Base-by-base conservation (phyloP, 1,140 invertebrate genomes). In the Lepidurus packardi region DNA sequence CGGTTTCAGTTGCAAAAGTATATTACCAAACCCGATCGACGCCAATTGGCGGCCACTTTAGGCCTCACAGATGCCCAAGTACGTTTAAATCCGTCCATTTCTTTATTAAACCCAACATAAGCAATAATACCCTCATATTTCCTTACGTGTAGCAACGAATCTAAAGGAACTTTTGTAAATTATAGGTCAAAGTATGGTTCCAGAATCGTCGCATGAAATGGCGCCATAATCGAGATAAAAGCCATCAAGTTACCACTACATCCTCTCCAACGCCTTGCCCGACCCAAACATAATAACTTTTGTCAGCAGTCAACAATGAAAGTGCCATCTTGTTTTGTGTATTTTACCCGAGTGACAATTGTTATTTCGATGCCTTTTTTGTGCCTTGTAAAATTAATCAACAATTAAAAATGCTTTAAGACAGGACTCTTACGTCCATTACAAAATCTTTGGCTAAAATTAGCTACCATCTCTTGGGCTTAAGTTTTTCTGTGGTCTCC, bases 61-160 rank as follows among this genome's bases (percentile, higher is more conserved):
- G 89, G 89, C n/a, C 85, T 90, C 25, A 90, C 89, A 80, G 89
- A 91, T 84, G 90, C 90, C 44, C 89, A 91, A 88, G 88, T 90
- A 84, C 83, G 82, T 13, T 78, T n/a, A 74, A 34, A 13, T 16
- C 41, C 11, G 1, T 75, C 79, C 21, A 79, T 78, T 9, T 79
- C 21, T 5, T 8, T 16, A 43, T 47, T 41, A 16, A 7, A 24
- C 16, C 10, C 65, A 45, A 43, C 74, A 41, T 42, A 21, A 7
- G 16, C 80, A 21, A 65, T 16, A 42, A 74, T 47, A 43, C 24
- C 47, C 43, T 73, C 7, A 76, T 21, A 16, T 41, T 77, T 65
- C 6, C 73, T 45, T 41, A 8, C 43, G 44, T 7, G 13, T 11
- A 47, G 24, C 41, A 73, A 4, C 6, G 45, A 47, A 47, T 16